Evolutionary conservation across 2,888 invertebrate species (phyloP).

Genomic region (Brachyptera putata): DNA sequence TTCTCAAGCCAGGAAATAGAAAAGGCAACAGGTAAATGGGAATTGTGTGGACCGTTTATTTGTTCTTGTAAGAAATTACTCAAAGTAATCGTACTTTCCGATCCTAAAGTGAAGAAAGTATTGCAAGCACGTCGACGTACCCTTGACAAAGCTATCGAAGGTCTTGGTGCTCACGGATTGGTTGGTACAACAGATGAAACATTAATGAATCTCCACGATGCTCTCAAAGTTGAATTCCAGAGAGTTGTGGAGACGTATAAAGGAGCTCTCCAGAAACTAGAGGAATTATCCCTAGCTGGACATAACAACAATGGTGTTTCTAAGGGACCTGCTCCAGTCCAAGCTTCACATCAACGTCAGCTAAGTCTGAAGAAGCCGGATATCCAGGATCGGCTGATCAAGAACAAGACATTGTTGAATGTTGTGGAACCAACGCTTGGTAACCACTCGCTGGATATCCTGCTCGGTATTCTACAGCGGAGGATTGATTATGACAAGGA

Average conservation of each 20-base stretch:
- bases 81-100: constrained; percentile 48
- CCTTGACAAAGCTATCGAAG: constrained; percentile 81
- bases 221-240: constrained; percentile 59
- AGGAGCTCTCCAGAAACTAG: constrained; percentile 79
- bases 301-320: constrained; percentile 43
- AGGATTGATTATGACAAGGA: constrained; percentile 90
- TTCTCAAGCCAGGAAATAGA: constrained; percentile 50
- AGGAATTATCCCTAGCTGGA: constrained; percentile 60
- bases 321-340: constrained; percentile 69
- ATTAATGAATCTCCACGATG: constrained; percentile 68
- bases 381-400: constrained; percentile 84
- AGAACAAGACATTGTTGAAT: constrained; percentile 82
- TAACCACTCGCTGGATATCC: constrained; percentile 73
- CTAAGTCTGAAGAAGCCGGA: constrained; percentile 78
- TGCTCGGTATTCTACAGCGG: constrained; percentile 65
- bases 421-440: constrained; percentile 66
- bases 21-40: constrained; percentile 38
- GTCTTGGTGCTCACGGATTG: constrained; percentile 83
- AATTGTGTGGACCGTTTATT: constrained; percentile 43
- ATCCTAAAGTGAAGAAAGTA: constrained; percentile 54
- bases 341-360: constrained; percentile 84
- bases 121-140: constrained; percentile 65
- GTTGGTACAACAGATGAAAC: constrained; percentile 54
- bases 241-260: constrained; percentile 33
- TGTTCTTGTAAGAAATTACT: constrained; percentile 47